These are phyloP conservation scores for Halichoerus grypus DNA, from an alignment of 2,113 vertebrate genomes.

Conservation along the genomic window DNA sequence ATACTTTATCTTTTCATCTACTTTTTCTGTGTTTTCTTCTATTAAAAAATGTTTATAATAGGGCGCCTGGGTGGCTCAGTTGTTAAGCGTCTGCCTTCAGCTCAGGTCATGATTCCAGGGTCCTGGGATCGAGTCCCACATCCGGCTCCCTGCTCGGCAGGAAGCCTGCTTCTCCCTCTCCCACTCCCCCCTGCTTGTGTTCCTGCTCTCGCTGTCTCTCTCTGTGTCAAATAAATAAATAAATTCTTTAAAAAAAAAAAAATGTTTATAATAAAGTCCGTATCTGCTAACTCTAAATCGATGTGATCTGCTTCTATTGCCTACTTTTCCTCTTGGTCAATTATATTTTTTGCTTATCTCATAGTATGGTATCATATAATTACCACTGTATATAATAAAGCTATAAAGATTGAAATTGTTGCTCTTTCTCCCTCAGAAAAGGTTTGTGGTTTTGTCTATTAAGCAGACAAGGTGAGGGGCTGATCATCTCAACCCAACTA, in stretches of 20 bases:
- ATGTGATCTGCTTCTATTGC: background rate
- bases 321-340: background rate
- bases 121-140: too few species aligned
- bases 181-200: too few species aligned
- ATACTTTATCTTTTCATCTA: background rate
- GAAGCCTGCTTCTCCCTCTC: too few species aligned
- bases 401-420: background rate
- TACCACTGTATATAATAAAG: background rate
- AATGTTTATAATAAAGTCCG: background rate
- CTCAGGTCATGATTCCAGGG: too few species aligned
- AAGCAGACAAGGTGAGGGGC: background rate
- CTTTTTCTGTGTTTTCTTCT: background rate
- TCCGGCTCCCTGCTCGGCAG: too few species aligned
- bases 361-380: background rate
- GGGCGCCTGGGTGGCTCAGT: too few species aligned
- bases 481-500: background rate
- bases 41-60: background rate
- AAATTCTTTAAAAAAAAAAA: background rate
- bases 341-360: background rate
- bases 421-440: background rate
- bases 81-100: too few species aligned
- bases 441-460: too few species aligned
- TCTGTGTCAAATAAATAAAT: too few species aligned
- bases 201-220: too few species aligned
- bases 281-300: background rate